Evolutionary conservation across 2,113 vertebrate species (phyloP).

Genomic region (Echinops telfairi): DNA sequence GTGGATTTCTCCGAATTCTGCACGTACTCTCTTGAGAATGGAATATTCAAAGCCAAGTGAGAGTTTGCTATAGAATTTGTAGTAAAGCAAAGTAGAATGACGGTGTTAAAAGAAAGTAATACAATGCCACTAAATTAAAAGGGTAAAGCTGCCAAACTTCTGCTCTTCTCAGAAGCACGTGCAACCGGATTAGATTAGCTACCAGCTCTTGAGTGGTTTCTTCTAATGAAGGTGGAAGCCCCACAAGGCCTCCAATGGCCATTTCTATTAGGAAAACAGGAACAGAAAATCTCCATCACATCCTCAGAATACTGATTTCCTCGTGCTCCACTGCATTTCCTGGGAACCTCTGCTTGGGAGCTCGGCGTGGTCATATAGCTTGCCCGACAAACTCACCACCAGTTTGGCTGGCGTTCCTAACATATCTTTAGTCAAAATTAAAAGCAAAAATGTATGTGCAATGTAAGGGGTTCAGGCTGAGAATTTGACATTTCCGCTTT

Average conservation of each 20-base stretch:
- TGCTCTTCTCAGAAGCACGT: constrained; percentile 49
- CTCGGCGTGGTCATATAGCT: background rate
- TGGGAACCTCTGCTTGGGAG: background rate
- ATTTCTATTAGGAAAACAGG: constrained; percentile 40
- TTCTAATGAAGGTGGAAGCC: constrained; percentile 38
- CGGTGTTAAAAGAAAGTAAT: constrained; percentile 55
- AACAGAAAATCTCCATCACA: background rate
- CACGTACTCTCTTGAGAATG: constrained; percentile 65
- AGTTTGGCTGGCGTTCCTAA: constrained; percentile 48
- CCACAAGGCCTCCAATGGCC: background rate
- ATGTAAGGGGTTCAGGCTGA: constrained; percentile 63
- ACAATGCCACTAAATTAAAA: constrained; percentile 58
- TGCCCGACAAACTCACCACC: constrained; percentile 43
- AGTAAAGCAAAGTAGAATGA: constrained; percentile 42
- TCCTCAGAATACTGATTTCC: background rate
- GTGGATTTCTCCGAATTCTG: constrained; percentile 65
- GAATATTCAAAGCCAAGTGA: constrained; percentile 58
- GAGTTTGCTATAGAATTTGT: constrained; percentile 60
- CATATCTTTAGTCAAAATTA: constrained; percentile 61
- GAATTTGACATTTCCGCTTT: constrained; percentile 71
- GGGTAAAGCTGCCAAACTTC: constrained; percentile 21
- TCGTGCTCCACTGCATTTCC: background rate
- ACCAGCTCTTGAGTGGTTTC: constrained; percentile 35
- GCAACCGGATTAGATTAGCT: constrained; percentile 38
- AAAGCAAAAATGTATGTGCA: constrained; percentile 58